Conservation (phyloP, 2,888 invertebrate species). For the Oxycera nigricornis region DNA sequence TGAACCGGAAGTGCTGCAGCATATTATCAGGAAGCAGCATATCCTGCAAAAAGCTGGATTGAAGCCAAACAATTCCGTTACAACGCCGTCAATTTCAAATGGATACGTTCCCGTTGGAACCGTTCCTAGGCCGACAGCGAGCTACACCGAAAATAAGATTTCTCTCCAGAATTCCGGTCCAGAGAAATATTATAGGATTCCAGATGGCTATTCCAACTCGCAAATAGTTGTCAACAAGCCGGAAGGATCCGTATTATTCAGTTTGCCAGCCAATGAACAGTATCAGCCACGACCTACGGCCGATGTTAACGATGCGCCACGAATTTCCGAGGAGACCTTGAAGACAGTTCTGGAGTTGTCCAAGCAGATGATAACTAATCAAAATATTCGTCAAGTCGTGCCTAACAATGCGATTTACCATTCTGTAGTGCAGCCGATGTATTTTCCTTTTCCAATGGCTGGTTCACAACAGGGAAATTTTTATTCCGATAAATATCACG, state of each 20-base stretch:
- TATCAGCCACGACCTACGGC: constrained; percentile 13
- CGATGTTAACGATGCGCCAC: constrained; percentile 51
- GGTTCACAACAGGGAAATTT: constrained; percentile 13
- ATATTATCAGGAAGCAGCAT: constrained; percentile 48
- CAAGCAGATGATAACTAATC: constrained; percentile 60
- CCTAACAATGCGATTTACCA: constrained; percentile 52
- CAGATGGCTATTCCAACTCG: constrained; percentile 52
- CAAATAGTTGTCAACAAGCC: constrained; percentile 62
- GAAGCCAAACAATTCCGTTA: not conserved
- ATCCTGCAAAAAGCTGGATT: not conserved
- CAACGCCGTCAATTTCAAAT: not conserved
- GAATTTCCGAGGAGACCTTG: constrained; percentile 60
- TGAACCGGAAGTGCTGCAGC: constrained; percentile 44
- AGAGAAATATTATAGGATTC: constrained; percentile 45
- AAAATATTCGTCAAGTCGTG: constrained; percentile 58
- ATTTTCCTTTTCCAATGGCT: constrained; percentile 49
- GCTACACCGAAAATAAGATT: constrained; percentile 52
- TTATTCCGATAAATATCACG: constrained; percentile 8
- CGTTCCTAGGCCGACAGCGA: not conserved
- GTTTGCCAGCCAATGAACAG: constrained; percentile 49
- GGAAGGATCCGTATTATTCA: constrained; percentile 59
- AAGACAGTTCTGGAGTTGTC: constrained; percentile 61
- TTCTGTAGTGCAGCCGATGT: constrained; percentile 57
- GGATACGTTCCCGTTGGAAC: not conserved
- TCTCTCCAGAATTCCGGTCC: constrained; percentile 53